These are phyloP conservation scores for Chelonoidis abingdonii DNA, from an alignment of 2,113 vertebrate genomes.

Conservation along the genomic window DNA sequence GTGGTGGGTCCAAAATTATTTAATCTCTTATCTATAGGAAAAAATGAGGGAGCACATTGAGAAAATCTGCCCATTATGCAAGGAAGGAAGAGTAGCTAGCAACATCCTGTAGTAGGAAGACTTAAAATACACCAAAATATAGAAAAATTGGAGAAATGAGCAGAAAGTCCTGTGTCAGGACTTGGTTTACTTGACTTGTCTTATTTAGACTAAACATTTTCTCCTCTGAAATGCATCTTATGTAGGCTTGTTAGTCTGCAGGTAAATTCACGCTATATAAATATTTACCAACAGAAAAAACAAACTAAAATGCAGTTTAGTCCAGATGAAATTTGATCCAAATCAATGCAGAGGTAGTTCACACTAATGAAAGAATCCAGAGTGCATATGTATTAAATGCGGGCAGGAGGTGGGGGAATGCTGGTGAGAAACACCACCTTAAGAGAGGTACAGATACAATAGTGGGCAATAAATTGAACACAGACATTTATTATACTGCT, in stretches of 20 bases:
- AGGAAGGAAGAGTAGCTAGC: background rate
- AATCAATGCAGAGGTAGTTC: background rate
- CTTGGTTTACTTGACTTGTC: background rate
- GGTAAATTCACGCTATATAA: background rate
- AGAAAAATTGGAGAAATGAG: background rate
- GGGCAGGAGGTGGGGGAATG: fast-evolving
- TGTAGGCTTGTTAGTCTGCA: background rate
- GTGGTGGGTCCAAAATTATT: no score
- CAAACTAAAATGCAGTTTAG: background rate
- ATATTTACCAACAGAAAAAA: background rate
- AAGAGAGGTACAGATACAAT: background rate
- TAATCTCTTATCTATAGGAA: no score
- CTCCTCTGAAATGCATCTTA: no score
- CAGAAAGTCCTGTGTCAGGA: background rate
- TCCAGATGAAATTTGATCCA: background rate
- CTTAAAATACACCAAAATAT: background rate
- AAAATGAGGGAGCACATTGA: no score
- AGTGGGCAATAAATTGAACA: background rate
- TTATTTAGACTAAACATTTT: background rate
- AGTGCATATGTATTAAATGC: background rate
- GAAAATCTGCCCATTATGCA: no score
- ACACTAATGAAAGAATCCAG: background rate
- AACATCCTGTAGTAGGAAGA: background rate
- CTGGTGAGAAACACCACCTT: background rate
- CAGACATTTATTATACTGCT: background rate